Base-by-base conservation (phyloP, 1,140 invertebrate genomes). In the Cheumatopsyche charites region DNA sequence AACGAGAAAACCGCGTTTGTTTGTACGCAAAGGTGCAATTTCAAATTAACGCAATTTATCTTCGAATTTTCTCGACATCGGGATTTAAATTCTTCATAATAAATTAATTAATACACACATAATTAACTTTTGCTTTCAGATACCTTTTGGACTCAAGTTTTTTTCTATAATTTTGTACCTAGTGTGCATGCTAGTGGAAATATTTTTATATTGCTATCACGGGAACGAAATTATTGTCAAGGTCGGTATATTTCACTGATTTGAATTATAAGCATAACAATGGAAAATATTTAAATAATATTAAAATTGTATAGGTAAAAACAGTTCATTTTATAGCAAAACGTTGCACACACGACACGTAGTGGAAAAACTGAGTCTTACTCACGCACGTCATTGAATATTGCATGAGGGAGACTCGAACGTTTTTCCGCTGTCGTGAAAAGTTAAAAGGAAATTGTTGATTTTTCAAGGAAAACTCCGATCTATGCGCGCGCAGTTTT, bases 191-290 rank as follows among this genome's bases (percentile, higher is more conserved):
- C 62, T 79, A 19, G 55, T 77, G 4, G 73, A 80, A 73, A 73
- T 79, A 62, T 77, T 77, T 66, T 43, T 78, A 41, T 79, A 76
- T 43, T 79, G 78, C 47, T 79, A 76, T 69, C 77, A 76, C 66
- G 79, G 79, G 49, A 79, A 80, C 55, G 75, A 78, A 72, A 75
- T 80, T 21, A 77, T 76, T 7, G 29, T 76, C 15, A 76, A 79
- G 66, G 79, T 80, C 76, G 67, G 70, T 70, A 66, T 36, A 4
- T 4, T 36, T 36, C 29, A 4, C 3, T 36, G 29, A 36, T 36
- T 36, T 36, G 29, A 36, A 4, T 9, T 4, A 36, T 4, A 9
- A 36, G 9, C 3, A 36, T 36, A 36, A 36, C 9, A 36, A 4
- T 36, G 3, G 29, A 36, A 36, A n/a, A n/a, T 9, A 4, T 36